A percentile compares a stretch with the other conserved stretches of the same genome.
Conservation (phyloP, 2,888 invertebrate genomes). For the Sinopyrophorus schimmeli region DNA sequence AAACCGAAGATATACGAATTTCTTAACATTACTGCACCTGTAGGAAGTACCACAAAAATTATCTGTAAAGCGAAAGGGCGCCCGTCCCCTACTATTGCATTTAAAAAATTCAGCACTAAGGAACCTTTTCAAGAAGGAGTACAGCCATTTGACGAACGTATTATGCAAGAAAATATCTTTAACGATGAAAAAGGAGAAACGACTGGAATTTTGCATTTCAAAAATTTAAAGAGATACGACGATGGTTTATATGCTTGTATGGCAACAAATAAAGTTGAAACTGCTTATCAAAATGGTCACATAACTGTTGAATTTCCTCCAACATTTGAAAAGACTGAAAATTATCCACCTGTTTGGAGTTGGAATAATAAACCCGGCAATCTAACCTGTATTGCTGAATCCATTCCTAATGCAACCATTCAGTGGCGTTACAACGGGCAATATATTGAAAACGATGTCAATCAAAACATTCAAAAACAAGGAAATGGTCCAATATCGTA, state of each 20-base stretch:
- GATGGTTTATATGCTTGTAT: slow-evolving; percentile 90
- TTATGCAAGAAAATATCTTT: slow-evolving; percentile 63
- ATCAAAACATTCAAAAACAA: slow-evolving; percentile 62
- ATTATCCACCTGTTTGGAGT: slow-evolving; percentile 74
- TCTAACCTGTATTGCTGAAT: slow-evolving; percentile 83
- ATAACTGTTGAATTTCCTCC: slow-evolving; percentile 82
- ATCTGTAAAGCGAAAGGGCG: slow-evolving; percentile 79
- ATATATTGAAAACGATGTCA: slow-evolving; percentile 47
- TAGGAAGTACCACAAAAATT: slow-evolving; percentile 66
- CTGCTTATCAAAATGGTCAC: slow-evolving; percentile 76
- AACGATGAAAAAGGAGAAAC: slow-evolving; percentile 62
- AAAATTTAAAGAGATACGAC: slow-evolving; percentile 68
- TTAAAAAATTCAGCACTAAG: slow-evolving; percentile 72
- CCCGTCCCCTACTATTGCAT: slow-evolving; percentile 79
- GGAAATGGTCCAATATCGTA: slow-evolving; percentile 74
- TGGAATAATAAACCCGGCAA: slow-evolving; percentile 83
- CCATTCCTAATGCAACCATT: slow-evolving; percentile 89
- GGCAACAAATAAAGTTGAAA: slow-evolving; percentile 75
- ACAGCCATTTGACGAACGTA: slow-evolving; percentile 69
- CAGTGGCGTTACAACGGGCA: slow-evolving; percentile 69
- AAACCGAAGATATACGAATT: slow-evolving; percentile 81
- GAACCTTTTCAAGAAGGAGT: slow-evolving; percentile 67
- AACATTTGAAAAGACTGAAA: slow-evolving; percentile 71
- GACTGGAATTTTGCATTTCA: slow-evolving; percentile 70
- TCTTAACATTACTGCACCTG: slow-evolving; percentile 69